Percentiles rank a stretch among this genome's conserved stretches.
Evolutionary conservation across 23 tunicate genomes (phyloP).

Genomic region (Halocynthia aurantium): DNA sequence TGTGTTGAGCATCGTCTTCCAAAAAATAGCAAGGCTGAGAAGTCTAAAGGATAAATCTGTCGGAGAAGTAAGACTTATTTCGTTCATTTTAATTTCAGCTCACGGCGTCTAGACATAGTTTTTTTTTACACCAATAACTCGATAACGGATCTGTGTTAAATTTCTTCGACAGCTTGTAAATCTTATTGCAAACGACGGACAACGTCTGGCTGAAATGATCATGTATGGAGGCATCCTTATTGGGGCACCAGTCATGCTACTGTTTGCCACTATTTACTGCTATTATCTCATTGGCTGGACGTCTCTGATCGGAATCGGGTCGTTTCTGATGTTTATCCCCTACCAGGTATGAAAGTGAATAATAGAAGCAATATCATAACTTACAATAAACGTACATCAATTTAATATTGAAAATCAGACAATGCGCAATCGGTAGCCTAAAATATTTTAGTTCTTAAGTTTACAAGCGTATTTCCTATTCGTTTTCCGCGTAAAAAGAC

Average conservation of each 20-base stretch:
- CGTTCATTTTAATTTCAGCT: background rate
- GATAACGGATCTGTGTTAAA: background rate
- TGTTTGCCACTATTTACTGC: slow-evolving; percentile 41
- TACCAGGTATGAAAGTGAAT: slow-evolving; percentile 32
- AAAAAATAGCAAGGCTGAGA: slow-evolving; percentile 64
- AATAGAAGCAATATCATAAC: too few species aligned
- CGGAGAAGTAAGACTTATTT: slow-evolving; percentile 59
- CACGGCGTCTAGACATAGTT: background rate
- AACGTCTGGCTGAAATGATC: slow-evolving; percentile 76
- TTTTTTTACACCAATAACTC: too few species aligned
- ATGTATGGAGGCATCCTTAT: slow-evolving; percentile 57
- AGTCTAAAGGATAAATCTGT: slow-evolving; percentile 88
- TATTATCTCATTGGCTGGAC: slow-evolving; percentile 82
- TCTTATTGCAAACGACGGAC: slow-evolving; percentile 82
- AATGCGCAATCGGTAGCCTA: too few species aligned
- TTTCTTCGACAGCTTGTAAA: slow-evolving; percentile 48
- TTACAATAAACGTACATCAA: too few species aligned
- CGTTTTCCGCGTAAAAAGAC: too few species aligned
- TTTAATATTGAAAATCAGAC: too few species aligned
- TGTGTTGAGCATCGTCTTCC: slow-evolving; percentile 65
- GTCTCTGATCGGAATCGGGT: slow-evolving; percentile 55
- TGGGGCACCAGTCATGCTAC: slow-evolving; percentile 73
- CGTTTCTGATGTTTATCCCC: slow-evolving; percentile 64
- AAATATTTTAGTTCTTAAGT: too few species aligned
- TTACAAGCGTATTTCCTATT: too few species aligned